Percentiles rank a stretch among this genome's conserved stretches.
Conservation (phyloP, 1,140 invertebrate genomes). For the Apis cerana region DNA sequence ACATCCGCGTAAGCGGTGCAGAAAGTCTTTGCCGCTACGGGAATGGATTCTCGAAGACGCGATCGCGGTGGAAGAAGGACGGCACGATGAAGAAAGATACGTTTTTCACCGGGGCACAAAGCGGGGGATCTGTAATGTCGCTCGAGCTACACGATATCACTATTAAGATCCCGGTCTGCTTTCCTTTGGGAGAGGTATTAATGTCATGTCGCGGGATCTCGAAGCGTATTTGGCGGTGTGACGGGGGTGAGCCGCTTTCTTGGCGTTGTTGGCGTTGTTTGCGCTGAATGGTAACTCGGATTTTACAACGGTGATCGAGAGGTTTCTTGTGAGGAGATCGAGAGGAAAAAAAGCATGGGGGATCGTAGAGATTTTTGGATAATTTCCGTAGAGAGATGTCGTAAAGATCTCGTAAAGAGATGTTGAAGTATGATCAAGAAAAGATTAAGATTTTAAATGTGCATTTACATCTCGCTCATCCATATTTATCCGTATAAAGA, state of each 20-base stretch:
- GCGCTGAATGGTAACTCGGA: not conserved
- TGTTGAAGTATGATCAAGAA: no score
- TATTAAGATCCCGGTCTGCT: slow-evolving; percentile 22
- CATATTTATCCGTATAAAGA: no score
- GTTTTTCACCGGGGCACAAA: slow-evolving; percentile 43
- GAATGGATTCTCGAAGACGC: slow-evolving; percentile 66
- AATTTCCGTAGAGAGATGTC: no score
- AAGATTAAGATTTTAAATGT: no score
- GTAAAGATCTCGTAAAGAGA: no score
- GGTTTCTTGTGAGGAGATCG: not conserved
- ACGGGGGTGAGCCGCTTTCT: not conserved
- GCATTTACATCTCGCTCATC: no score
- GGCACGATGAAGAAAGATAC: slow-evolving; percentile 33
- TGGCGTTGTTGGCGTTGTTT: not conserved
- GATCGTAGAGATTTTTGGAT: not conserved
- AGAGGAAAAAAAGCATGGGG: not conserved
- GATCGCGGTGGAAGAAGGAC: slow-evolving; percentile 60
- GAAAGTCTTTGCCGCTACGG: slow-evolving; percentile 53
- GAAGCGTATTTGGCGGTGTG: not conserved
- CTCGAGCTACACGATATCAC: slow-evolving; percentile 15
- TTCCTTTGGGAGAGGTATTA: slow-evolving; percentile 4
- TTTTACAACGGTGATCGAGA: not conserved
- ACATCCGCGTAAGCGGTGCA: slow-evolving; percentile 43
- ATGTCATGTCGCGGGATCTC: slow-evolving; percentile 18
- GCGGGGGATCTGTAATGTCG: slow-evolving; percentile 21